Evolutionary conservation across 1,140 invertebrate genomes (phyloP).

Genomic region (Pseudomyrmex pallidus): DNA sequence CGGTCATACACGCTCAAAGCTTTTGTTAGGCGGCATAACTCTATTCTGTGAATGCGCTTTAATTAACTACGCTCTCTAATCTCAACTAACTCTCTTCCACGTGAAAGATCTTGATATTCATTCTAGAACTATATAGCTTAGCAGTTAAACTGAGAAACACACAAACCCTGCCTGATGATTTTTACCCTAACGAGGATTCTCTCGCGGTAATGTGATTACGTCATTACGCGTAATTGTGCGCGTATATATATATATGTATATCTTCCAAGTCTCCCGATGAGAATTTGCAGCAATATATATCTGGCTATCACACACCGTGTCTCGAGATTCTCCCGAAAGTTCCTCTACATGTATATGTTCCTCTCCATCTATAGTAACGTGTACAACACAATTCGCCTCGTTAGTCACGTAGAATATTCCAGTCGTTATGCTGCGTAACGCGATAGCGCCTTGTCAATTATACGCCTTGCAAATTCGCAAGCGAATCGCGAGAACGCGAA

Average conservation of each 20-base stretch:
- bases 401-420: constrained; percentile 36
- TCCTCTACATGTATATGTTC: background rate
- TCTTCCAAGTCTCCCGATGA: background rate
- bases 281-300: constrained; percentile 7
- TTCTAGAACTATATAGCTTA: background rate
- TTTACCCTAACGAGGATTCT: background rate
- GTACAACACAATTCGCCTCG: constrained; percentile 4
- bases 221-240: constrained; percentile 36
- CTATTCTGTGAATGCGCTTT: background rate
- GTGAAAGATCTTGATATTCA: background rate
- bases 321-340: constrained; percentile 19
- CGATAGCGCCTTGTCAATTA: background rate
- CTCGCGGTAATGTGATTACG: constrained; percentile 41
- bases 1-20: background rate
- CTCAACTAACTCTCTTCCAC: background rate
- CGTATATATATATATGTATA: too few relatives aligned
- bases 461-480: constrained; percentile 3
- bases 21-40: background rate
- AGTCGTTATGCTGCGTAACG: background rate
- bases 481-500: background rate
- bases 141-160: background rate
- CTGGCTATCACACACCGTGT: background rate
- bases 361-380: background rate
- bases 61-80: constrained; percentile 35
- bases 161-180: background rate